Base-by-base conservation (phyloP, 2,888 invertebrate genomes). In the Mellilla xanthometata region DNA sequence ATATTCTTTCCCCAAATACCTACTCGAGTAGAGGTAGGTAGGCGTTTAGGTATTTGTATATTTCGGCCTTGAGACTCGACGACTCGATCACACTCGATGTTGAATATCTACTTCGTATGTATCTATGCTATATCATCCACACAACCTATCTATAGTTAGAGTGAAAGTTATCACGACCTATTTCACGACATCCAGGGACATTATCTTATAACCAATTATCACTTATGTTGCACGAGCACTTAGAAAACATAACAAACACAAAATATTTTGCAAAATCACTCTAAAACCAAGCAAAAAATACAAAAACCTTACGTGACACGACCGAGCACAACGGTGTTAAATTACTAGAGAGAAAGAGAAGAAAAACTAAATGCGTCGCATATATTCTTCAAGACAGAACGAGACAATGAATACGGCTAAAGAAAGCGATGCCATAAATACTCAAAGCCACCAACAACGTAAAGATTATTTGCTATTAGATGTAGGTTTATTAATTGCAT, bases 311-410 rank as follows among this genome's bases (percentile, higher is more conserved):
- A 89, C 88, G 87, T 88, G 89, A 89, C 89, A 89, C 86, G 87
- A 87, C 83, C 86, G 85, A 88, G 89, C 86, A 81, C 85, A 87
- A 88, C 89, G 89, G 89, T 89, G 89, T 89, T 88, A 88, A 85
- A 89, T 89, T 89, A 88, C 89, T 86, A 78, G 82, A 81, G 76
- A 72, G 87, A 89, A 72, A 62, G 85, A 83, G 89, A 88, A 61
- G 66, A 79, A 76, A 76, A 70, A 80, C 75, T 64, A 72, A 80
- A 81, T 72, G 76, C 74, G 72, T 75, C 74, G 75, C 72, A 77
- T 74, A 73, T 71, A 68, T 78, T 69, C 79, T 65, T 68, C 72
- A 72, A 70, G 77, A 62, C 63, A 71, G 77, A 89, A 68, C 56
- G 83, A 82, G 88, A 89, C 64, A 76, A 72, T 78, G 76, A 58